Base-by-base conservation (phyloP, 2,113 vertebrate species). In the Protomyctophum bolini region DNA sequence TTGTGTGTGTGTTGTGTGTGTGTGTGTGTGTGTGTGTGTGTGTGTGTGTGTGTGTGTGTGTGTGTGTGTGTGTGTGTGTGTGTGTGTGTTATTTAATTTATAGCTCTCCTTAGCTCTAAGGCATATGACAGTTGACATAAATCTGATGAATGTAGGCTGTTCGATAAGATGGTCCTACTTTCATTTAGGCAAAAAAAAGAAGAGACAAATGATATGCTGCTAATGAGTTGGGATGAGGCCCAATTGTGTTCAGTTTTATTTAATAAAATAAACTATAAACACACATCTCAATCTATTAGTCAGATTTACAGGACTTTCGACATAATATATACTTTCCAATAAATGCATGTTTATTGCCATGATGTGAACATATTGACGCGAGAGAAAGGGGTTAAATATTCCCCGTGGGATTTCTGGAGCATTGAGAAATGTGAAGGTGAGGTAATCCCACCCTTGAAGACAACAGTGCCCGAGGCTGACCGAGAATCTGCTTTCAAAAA, bases 401-500 rank as follows among this genome's bases (percentile, higher is more conserved):
- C 45, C 55, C 63, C 8, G 61, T 8, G 21, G 33, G 62, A 66
- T 58, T 21, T 75, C 46, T 49, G 51, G 51, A 56, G 57, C 59
- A 46, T 11, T 54, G 63, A 61, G 47, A 73, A 59, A 75, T 77
- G 86, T 86, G 14, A 63, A 72, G 76, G 77, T 90, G 72, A 68
- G 77, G 83, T 86, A 73, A 85, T 84, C 79, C 66, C 83, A 82
- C 58, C 79, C 76, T 68, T 50, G 73, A 66, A 83, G 72, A 54
- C 80, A 58, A 41, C 73, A 67, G 50, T 2, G 87, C 90, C 88
- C 1, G 68, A 28, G 90, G 88, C 85, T 68, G 79, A 79, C 77
- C 73, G 46, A 84, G 76, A 91, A 89, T 88, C 82, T 84, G 74
- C 81, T 89, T 90, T 90, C 87, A 91, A 89, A 21, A 90, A 85